Conservation (phyloP, 2,113 vertebrate genomes). For the Mugil cephalus region DNA sequence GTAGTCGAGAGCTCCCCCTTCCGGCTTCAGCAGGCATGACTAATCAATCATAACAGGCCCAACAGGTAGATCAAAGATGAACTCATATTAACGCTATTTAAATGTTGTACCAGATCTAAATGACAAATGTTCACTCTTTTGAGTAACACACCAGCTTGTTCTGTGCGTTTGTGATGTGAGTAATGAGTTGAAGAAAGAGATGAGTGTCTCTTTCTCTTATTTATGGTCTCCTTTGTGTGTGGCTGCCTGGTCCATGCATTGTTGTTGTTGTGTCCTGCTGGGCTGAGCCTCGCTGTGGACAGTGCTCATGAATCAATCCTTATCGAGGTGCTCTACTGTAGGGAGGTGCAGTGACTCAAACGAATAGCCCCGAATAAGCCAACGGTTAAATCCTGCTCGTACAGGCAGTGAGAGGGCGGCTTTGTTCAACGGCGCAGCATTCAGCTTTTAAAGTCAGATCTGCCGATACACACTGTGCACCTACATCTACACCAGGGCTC, state of each 20-base stretch:
- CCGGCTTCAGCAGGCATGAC: no score
- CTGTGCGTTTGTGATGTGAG: neutral
- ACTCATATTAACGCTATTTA: no score
- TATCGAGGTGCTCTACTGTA: constrained; percentile 45
- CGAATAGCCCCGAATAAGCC: constrained; percentile 55
- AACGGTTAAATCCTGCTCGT: constrained; percentile 43
- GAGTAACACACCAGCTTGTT: neutral
- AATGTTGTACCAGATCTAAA: no score
- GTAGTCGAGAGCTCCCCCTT: no score
- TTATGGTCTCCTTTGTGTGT: neutral
- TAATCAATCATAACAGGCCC: no score
- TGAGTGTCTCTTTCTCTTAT: neutral
- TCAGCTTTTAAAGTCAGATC: constrained; percentile 72
- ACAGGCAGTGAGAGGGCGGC: constrained; percentile 24
- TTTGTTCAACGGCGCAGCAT: constrained; percentile 25
- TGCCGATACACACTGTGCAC: constrained; percentile 63
- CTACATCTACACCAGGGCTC: constrained; percentile 63
- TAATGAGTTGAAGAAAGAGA: neutral
- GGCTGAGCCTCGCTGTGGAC: constrained; percentile 31
- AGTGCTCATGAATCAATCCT: constrained; percentile 68
- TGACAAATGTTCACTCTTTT: neutral
- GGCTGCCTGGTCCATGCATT: constrained; percentile 7
- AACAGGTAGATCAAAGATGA: no score
- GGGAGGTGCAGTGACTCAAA: constrained; percentile 58
- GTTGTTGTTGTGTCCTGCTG: constrained; percentile 24